Evolutionary conservation across 2,113 vertebrate genomes (phyloP).

Genomic region (Montifringilla adamsi): DNA sequence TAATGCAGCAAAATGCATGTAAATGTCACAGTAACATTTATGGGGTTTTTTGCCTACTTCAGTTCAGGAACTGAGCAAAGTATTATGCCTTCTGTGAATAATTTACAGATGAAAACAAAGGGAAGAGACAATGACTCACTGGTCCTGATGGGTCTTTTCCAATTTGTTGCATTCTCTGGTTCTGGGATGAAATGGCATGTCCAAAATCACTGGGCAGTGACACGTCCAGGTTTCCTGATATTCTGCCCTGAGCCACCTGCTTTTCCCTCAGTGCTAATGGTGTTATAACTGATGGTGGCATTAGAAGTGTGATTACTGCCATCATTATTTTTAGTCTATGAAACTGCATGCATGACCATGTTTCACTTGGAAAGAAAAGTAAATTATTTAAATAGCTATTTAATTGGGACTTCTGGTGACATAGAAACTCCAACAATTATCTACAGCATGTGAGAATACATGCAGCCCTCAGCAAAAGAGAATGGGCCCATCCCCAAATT

Average conservation of each 20-base stretch:
- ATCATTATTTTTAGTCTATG: background rate
- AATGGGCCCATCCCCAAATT: conserved; percentile 75
- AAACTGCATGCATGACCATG: background rate
- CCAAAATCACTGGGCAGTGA: background rate
- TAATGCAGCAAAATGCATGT: background rate
- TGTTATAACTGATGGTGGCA: background rate
- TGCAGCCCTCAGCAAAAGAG: conserved; percentile 65
- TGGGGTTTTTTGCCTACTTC: background rate
- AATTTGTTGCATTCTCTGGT: background rate
- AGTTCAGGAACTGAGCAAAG: background rate
- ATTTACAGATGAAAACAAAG: background rate
- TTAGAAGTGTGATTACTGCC: background rate
- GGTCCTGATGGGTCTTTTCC: background rate
- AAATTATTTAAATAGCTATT: conserved; percentile 68
- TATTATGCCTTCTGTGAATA: background rate
- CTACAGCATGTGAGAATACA: conserved; percentile 45
- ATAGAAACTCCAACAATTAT: conserved; percentile 52
- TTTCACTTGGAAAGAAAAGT: background rate
- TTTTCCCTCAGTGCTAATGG: background rate
- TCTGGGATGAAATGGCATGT: background rate
- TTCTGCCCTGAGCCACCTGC: conserved; percentile 6
- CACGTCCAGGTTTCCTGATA: background rate
- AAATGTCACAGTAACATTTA: background rate
- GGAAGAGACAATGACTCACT: background rate
- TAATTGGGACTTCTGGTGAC: conserved; percentile 57